phyloP scores from a whole-genome alignment of 1,140 invertebrate genomes.

The Drosophila lacertosa region DNA sequence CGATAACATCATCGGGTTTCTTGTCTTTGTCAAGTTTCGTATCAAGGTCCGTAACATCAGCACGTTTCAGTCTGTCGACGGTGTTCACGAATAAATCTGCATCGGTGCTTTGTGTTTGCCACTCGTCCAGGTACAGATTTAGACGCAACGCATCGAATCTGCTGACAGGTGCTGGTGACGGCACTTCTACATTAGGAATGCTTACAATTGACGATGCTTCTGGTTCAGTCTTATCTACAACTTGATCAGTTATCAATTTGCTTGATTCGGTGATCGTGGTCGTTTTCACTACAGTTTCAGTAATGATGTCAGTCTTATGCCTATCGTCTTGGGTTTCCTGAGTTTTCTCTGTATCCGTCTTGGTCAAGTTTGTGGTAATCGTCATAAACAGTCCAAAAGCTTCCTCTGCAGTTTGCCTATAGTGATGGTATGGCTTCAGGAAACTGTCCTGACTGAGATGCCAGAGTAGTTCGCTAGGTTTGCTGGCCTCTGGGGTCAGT shows the following conservation, averaged over 20 bases:
- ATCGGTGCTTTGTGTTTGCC: slow-evolving; percentile 45
- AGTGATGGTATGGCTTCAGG: slow-evolving; percentile 47
- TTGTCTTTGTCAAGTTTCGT: slow-evolving; percentile 73
- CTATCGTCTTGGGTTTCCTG: slow-evolving; percentile 77
- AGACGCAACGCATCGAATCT: slow-evolving; percentile 59
- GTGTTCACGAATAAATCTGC: slow-evolving; percentile 46
- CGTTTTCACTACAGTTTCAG: slow-evolving; percentile 78
- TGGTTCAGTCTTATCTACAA: slow-evolving; percentile 80
- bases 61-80: slow-evolving; percentile 54
- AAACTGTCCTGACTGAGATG: slow-evolving; percentile 71
- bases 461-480: slow-evolving; percentile 47
- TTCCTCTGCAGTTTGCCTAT: slow-evolving; percentile 43
- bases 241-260: slow-evolving; percentile 56
- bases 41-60: slow-evolving; percentile 42
- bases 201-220: slow-evolving; percentile 66
- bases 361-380: slow-evolving; percentile 45
- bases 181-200: slow-evolving; percentile 70
- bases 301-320: slow-evolving; percentile 79
- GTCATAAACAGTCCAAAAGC: slow-evolving; percentile 44
- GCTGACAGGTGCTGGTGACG: slow-evolving; percentile 27
- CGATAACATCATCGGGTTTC: slow-evolving; percentile 56
- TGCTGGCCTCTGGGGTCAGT: slow-evolving; percentile 6
- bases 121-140: slow-evolving; percentile 73
- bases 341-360: slow-evolving; percentile 47
- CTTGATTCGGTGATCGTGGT: slow-evolving; percentile 67